Base-by-base conservation (phyloP, 2,888 invertebrate species). In the Noctua comes region DNA sequence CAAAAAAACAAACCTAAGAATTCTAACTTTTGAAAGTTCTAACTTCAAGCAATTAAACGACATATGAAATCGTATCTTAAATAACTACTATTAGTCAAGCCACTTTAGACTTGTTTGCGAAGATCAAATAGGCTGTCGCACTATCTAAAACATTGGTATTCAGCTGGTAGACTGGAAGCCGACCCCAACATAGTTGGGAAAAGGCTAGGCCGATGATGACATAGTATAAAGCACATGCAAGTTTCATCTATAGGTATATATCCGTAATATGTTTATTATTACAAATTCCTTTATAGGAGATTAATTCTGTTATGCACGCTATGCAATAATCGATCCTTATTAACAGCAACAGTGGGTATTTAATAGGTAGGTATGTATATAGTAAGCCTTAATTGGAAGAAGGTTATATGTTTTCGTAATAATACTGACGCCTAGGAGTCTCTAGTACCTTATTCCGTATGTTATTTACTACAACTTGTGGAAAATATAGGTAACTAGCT, bases 381-480 rank as follows among this genome's bases (percentile, higher is more conserved):
- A 24, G 3, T 0, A 8, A 1, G 16, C 51, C 27, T 40, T 73
- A 73, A 69, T 40, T 69, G 40, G 27, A 40, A 51, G 10, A 69
- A 70, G 48, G 4, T 48, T 48, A 8, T 68, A 68, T 48, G 36
- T 68, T 48, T 68, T 21, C 2, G 0, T 18, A 6, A n/a, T 5
- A 68, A 48, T 21, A 68, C 24, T 51, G 70, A 70, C 70, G 51
- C 73, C 70, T 69, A 48, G 1, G 4, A 69, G 27, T 73, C 51
- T 68, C 72, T 73, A 48, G 40, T 59, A 59, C 13, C n/a, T 27
- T 43, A 27, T 36, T 31, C 46, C 24, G 13, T 40, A 27, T 16
- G 21, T 21, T 36, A 46, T 31, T 57, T n/a, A 57, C 7, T 13
- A 24, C 31, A 31, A 48, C 48, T 68, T 31, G 4, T 5, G 21